Evolutionary conservation across 2,888 invertebrate genomes (phyloP).

Genomic region (Plebejus anna): DNA sequence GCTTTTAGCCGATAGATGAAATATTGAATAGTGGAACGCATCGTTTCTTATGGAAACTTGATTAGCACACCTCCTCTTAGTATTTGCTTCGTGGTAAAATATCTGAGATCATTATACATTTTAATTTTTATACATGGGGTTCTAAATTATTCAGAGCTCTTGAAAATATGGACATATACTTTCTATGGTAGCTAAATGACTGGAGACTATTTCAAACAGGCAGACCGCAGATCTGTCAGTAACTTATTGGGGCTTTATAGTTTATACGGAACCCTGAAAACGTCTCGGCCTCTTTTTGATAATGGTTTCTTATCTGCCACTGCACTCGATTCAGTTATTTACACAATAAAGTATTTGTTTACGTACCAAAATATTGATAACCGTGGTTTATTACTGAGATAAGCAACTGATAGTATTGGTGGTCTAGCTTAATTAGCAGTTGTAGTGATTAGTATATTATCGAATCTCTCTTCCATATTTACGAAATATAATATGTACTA

Average conservation of each 20-base stretch:
- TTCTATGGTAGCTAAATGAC: too few species aligned
- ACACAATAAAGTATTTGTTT: conserved; percentile 32
- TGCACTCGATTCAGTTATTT: conserved; percentile 50
- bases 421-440: background rate
- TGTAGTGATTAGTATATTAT: background rate
- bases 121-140: too few species aligned
- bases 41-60: too few species aligned
- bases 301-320: conserved; percentile 57
- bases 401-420: background rate
- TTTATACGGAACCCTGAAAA: conserved; percentile 29
- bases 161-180: too few species aligned
- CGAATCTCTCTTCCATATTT: background rate
- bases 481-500: background rate
- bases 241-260: background rate
- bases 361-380: conserved; percentile 30
- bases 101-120: too few species aligned
- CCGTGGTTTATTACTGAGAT: conserved; percentile 24
- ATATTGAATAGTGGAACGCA: too few species aligned
- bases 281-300: conserved; percentile 35
- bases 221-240: background rate
- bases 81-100: too few species aligned
- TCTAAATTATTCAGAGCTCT: too few species aligned
- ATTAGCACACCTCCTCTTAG: too few species aligned
- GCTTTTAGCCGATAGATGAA: too few species aligned
- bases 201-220: background rate